A percentile compares a stretch with the other conserved stretches of the same genome.
phyloP scores from a whole-genome alignment of 2,888 invertebrate species.

The Dione vanillae region DNA sequence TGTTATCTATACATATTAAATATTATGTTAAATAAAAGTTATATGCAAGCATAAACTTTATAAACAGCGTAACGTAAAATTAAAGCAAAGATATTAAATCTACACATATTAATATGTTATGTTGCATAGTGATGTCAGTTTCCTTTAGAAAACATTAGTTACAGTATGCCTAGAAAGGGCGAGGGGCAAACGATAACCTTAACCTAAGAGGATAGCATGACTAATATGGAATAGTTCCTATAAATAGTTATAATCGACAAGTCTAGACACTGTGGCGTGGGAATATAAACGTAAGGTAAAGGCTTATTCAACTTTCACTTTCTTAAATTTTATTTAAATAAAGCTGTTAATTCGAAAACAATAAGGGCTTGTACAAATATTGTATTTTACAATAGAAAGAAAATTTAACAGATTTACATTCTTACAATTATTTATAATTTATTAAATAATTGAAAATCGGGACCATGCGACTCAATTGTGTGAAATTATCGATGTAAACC shows the following conservation, averaged over 20 bases:
- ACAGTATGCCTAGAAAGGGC: constrained; percentile 34
- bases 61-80: not conserved
- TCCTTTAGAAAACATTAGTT: constrained; percentile 36
- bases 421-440: no score
- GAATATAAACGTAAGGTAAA: constrained; percentile 21
- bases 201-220: constrained; percentile 28
- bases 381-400: no score
- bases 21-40: not conserved
- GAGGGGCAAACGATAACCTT: constrained; percentile 40
- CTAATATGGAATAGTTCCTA: constrained; percentile 29
- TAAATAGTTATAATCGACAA: constrained; percentile 33
- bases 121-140: constrained; percentile 36
- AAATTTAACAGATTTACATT: no score
- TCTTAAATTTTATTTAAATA: not conserved
- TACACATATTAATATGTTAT: constrained; percentile 21
- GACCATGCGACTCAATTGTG: no score
- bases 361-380: not conserved
- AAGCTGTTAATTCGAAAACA: constrained; percentile 4
- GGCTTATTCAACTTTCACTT: not conserved
- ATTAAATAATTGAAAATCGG: no score
- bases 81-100: not conserved
- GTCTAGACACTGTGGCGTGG: constrained; percentile 34
- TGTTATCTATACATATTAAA: no score
- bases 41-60: not conserved
- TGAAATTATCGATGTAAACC: no score